Evolutionary conservation across 1,140 invertebrate genomes (phyloP), one percentile per base, ranked within the genome.

Genomic region (Trichogramma pretiosum): DNA sequence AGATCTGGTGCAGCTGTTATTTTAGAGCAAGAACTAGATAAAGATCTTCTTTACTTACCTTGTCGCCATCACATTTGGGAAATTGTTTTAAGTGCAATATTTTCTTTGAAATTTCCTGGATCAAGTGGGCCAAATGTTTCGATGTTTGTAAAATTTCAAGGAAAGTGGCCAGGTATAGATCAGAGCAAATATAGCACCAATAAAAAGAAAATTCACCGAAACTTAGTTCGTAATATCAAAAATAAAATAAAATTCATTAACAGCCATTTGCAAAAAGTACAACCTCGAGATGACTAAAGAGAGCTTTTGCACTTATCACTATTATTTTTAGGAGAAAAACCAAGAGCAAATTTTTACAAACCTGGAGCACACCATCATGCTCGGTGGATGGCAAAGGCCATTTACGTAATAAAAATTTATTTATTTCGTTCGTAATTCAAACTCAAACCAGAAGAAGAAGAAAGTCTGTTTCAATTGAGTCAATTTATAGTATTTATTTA

Each of bases 401-500:
- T 58, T 45, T 59, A 56, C 33, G 60, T 57, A 37, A 21, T 57
- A 19, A 55, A 54, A 54, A 55, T 58, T 14, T 56, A 44, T 28
- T 21, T 58, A 23, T 52, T 58, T 30, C 22, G 52, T 8, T 24
- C 28, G 8, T 32, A 53, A 37, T 49, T 56, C 13, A 46, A 56
- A 19, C 41, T 62, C 14, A 58, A 38, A 18, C 33, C 34, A 30
- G 36, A 37, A 30, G 62, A 65, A 34, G 48, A 56, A 46, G 53
- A 50, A 1, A 45, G 30, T 7, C 36, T 64, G 17, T 47, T 44
- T 13, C 47, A 52, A 36, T 45, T 63, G 43, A 58, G 54, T 43
- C 24, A 53, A 21, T 64, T 64, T 48, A 46, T 63, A 36, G 41
- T 55, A 5, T 40, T 38, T 38, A 39, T 60, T 10, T 62, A 63